Evolutionary conservation across 92 coral and sea anemone genomes (phyloP).

Genomic region (Pocillopora grandis): DNA sequence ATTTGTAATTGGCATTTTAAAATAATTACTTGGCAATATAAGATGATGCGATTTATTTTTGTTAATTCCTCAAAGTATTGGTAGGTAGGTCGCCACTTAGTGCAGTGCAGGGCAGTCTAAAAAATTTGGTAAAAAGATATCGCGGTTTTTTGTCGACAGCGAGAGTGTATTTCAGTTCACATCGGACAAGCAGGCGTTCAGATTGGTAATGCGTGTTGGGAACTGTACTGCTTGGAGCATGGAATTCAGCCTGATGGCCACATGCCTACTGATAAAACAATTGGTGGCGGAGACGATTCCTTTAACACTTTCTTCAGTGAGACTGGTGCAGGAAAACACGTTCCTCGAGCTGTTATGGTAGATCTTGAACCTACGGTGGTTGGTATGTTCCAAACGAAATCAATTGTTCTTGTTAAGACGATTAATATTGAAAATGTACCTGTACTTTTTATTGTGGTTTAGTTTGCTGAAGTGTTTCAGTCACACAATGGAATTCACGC

Average conservation of each 20-base stretch:
- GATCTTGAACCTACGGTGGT: slow-evolving; percentile 93
- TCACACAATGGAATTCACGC: background rate
- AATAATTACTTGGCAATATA: too few species aligned
- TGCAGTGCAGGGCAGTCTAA: background rate
- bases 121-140: background rate
- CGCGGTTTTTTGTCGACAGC: slow-evolving; percentile 35
- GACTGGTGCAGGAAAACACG: slow-evolving; percentile 93
- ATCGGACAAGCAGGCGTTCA: slow-evolving; percentile 95
- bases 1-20: too few species aligned
- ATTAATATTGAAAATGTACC: slow-evolving; percentile 38
- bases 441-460: background rate
- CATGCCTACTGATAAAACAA: slow-evolving; percentile 70
- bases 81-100: too few species aligned
- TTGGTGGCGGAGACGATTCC: slow-evolving; percentile 84
- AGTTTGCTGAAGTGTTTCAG: background rate
- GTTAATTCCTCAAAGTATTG: too few species aligned
- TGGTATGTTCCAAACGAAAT: slow-evolving; percentile 54
- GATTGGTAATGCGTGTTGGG: slow-evolving; percentile 96
- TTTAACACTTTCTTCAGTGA: slow-evolving; percentile 94
- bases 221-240: slow-evolving; percentile 92
- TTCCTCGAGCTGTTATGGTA: slow-evolving; percentile 94
- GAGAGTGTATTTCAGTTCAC: slow-evolving; percentile 92
- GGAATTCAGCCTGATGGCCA: slow-evolving; percentile 92
- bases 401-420: background rate
- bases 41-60: too few species aligned